Percentiles rank a stretch among this genome's conserved stretches.
These are phyloP conservation scores for Chlorodrepanis virens DNA, from an alignment of 2,113 vertebrate species.

Conservation along the genomic window DNA sequence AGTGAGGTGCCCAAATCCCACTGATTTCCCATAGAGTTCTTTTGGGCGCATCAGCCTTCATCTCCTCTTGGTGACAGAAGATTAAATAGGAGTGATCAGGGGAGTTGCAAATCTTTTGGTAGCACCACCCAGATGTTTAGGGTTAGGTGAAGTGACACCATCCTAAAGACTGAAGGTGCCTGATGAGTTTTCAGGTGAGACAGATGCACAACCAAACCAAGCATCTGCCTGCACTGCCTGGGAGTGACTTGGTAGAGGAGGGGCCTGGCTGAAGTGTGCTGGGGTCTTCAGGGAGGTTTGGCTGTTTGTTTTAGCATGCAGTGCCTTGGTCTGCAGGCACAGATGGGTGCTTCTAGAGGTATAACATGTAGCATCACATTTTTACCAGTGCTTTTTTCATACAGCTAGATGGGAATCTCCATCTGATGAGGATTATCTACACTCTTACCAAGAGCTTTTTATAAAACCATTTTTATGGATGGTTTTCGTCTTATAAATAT, in stretches of 20 bases:
- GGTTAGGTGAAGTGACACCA: neutral
- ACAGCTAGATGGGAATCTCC: neutral
- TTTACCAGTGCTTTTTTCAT: neutral
- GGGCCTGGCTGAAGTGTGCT: neutral
- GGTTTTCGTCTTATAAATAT: neutral
- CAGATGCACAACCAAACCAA: neutral
- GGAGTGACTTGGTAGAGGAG: neutral
- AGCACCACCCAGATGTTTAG: neutral
- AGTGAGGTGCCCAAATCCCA: neutral
- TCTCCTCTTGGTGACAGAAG: neutral
- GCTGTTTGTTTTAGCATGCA: rapidly evolving
- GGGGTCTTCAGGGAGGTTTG: neutral
- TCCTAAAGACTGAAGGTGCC: neutral
- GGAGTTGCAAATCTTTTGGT: neutral
- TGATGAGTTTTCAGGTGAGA: neutral
- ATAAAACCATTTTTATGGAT: neutral
- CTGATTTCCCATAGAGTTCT: neutral
- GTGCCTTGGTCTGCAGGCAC: neutral
- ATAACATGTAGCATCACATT: rapidly evolving
- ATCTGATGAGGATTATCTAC: neutral
- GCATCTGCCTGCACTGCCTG: neutral
- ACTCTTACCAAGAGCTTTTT: neutral
- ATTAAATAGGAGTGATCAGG: neutral
- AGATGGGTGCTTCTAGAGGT: neutral
- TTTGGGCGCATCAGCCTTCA: neutral